phyloP scores from a whole-genome alignment of 53 echinoderm and acorn worm species.

The Stichopus horrens region DNA sequence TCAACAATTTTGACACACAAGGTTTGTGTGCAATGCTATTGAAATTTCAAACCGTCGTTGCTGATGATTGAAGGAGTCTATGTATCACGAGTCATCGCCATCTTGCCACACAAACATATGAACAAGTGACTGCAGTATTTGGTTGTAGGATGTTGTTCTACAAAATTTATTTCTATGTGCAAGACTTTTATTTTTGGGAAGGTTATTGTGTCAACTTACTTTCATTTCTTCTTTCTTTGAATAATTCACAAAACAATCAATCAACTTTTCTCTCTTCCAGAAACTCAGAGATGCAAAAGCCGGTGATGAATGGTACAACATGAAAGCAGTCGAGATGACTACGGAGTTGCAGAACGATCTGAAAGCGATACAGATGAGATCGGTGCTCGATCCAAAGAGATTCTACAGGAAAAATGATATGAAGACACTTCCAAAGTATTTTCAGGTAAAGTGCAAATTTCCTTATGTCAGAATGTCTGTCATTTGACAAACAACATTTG shows the following conservation, averaged over 20 bases:
- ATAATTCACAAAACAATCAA: too few species aligned
- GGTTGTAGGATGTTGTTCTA: too few species aligned
- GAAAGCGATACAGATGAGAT: slow-evolving; percentile 82
- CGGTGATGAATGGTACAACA: slow-evolving; percentile 82
- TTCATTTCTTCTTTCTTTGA: not conserved
- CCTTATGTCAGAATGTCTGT: not conserved
- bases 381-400: slow-evolving; percentile 85
- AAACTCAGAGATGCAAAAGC: slow-evolving; percentile 73
- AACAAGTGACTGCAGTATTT: too few species aligned
- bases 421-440: slow-evolving; percentile 85
- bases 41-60: too few species aligned
- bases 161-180: too few species aligned
- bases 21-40: too few species aligned
- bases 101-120: too few species aligned
- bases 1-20: too few species aligned
- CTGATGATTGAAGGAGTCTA: too few species aligned
- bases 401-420: slow-evolving; percentile 97
- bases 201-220: too few species aligned
- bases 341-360: slow-evolving; percentile 85
- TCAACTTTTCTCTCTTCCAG: slow-evolving; percentile 36
- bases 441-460: slow-evolving; percentile 70
- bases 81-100: too few species aligned
- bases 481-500: not conserved
- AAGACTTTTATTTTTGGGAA: too few species aligned
- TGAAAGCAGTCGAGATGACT: slow-evolving; percentile 92